A percentile compares a stretch with the other conserved stretches of the same genome.
phyloP scores from a whole-genome alignment of 1,140 invertebrate genomes.

The Argopecten irradians region DNA sequence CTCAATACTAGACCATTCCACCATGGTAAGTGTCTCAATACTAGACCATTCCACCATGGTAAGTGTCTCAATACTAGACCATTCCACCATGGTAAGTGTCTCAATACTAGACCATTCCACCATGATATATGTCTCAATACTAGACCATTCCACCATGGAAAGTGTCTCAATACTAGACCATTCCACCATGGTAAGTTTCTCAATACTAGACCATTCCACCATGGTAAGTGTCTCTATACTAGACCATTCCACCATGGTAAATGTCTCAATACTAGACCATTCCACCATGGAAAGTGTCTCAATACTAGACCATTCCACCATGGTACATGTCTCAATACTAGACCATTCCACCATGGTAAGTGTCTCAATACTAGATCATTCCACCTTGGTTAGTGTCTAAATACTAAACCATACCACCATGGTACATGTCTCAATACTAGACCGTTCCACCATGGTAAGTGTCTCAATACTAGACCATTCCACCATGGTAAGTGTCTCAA shows the following conservation, averaged over 20 bases:
- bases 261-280: too few relatives aligned
- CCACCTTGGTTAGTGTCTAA: too few relatives aligned
- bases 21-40: constrained; percentile 91
- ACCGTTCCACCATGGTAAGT: constrained; percentile 87
- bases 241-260: constrained; percentile 89
- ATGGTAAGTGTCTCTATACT: constrained; percentile 90
- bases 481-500: constrained; percentile 91
- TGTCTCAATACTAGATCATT: too few relatives aligned
- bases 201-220: too few relatives aligned
- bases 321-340: constrained; percentile 88
- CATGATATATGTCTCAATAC: constrained; percentile 84
- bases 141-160: too few relatives aligned
- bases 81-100: constrained; percentile 92
- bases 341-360: constrained; percentile 89
- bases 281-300: constrained; percentile 93
- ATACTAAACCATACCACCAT: constrained; percentile 92
- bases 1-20: too few relatives aligned
- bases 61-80: too few relatives aligned
- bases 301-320: constrained; percentile 90
- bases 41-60: constrained; percentile 91
- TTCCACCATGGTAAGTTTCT: constrained; percentile 86
- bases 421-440: constrained; percentile 87
- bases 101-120: constrained; percentile 91
- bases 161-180: constrained; percentile 92
- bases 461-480: too few relatives aligned